Conservation (phyloP, 2,888 invertebrate species). For the Chaetogeoica ovagalla region DNA sequence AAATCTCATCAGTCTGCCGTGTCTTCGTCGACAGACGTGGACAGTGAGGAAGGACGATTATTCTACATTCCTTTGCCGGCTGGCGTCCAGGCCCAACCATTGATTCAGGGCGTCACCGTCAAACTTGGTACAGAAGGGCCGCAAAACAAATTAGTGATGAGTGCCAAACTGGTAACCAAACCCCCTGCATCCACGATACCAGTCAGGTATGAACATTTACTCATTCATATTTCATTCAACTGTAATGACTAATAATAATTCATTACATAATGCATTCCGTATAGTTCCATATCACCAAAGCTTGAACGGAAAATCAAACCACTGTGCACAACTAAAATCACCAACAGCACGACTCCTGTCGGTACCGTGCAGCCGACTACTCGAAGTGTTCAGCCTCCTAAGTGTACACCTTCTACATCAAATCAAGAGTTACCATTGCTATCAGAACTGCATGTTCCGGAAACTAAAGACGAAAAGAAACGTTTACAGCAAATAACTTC, state of each 20-base stretch:
- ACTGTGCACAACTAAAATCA: constrained; percentile 32
- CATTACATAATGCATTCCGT: background rate
- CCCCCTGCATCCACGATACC: constrained; percentile 58
- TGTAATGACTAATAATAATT: background rate
- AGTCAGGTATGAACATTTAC: constrained; percentile 36
- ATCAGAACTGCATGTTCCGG: background rate
- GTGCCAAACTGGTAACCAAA: constrained; percentile 69
- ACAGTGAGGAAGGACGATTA: constrained; percentile 62
- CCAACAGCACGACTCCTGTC: constrained; percentile 60
- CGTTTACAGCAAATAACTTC: constrained; percentile 11
- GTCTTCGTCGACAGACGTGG: constrained; percentile 41
- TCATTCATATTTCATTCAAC: background rate
- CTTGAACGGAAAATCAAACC: constrained; percentile 55
- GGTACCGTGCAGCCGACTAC: constrained; percentile 65
- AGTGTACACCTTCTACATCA: constrained; percentile 28
- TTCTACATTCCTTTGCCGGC: constrained; percentile 69
- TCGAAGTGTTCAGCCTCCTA: constrained; percentile 57
- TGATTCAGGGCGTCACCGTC: constrained; percentile 67
- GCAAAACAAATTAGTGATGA: constrained; percentile 67
- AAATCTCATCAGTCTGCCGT: constrained; percentile 57
- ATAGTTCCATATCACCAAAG: constrained; percentile 49
- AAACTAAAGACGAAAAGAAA: constrained; percentile 37
- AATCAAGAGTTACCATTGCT: constrained; percentile 42
- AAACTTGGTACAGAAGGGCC: constrained; percentile 69
- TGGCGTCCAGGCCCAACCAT: constrained; percentile 58